Conservation (phyloP, 1,140 invertebrate genomes). For the Ctenoplectra terminalis region DNA sequence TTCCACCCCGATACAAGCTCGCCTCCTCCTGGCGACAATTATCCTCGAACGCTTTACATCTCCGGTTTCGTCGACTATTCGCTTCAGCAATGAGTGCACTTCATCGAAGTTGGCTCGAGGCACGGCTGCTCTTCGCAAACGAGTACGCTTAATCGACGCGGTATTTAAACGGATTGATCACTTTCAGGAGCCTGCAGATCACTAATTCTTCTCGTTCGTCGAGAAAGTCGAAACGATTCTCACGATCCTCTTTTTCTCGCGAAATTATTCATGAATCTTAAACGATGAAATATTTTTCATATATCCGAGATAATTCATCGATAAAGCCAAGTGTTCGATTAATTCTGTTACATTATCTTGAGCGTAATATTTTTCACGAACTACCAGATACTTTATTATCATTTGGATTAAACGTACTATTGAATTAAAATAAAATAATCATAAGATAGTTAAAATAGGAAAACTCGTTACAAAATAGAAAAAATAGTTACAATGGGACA, state of each 20-base stretch:
- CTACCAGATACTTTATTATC: too few species aligned
- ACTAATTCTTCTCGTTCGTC: background rate
- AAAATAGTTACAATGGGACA: background rate
- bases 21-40: constrained; percentile 30
- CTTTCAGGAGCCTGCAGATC: background rate
- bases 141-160: constrained; percentile 36
- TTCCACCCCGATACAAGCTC: background rate
- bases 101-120: constrained; percentile 32
- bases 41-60: constrained; percentile 38
- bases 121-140: constrained; percentile 2
- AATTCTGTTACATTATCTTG: too few species aligned
- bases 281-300: background rate
- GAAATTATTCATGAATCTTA: background rate
- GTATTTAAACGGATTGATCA: constrained; percentile 46
- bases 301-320: too few species aligned
- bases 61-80: constrained; percentile 27
- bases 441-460: too few species aligned
- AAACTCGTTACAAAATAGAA: too few species aligned
- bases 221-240: background rate
- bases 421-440: too few species aligned
- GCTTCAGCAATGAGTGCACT: constrained; percentile 35
- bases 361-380: too few species aligned
- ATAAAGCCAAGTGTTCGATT: too few species aligned
- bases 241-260: background rate
- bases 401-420: too few species aligned